Evolutionary conservation across 1,140 invertebrate species (phyloP), one percentile per base, ranked within the genome.

Genomic region (Caerostris extrusa): DNA sequence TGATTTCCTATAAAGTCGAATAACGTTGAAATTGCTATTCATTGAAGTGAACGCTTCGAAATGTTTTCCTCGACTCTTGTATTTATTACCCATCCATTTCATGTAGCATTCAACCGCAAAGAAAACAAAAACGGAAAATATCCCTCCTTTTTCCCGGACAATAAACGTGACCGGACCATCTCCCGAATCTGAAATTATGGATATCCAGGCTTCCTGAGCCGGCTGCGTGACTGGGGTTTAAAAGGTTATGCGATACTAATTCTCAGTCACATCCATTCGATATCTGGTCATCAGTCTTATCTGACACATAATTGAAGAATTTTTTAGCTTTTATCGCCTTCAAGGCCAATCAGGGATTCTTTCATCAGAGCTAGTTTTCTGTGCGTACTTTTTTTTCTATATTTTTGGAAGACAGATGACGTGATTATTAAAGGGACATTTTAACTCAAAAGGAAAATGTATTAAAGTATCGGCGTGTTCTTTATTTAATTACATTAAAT

Each of bases 221-320:
- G 82, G 57, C 57, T 83, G n/a, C 55, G 82, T 77, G 82, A 83
- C 82, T 77, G 34, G 71, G 12, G 50, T 77, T 12, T 5, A 3
- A 50, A 77, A 10, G 50, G 34, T 12, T 19, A 50, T 77, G 8
- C 5, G 71, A 77, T 53, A 77, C 71, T 50, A 50, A 77, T 77
- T 77, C 82, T 3, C 82, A 56, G 82, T 83, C 55, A 19, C 82
- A 56, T 19, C 55, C 55, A 58, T 83, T 56, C 82, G 53, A 58
- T 56, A 57, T 83, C 19, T 56, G 82, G 82, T 57, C 82, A 83
- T 83, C 82, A 34, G 82, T 83, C 55, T 83, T 83, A 58, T 83
- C 55, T 83, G 82, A 83, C 82, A 83, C 55, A 19, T 58, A 57
- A 83, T 83, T 58, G 53, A 83, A 83, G 82, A 83, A 83, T 14